Base-by-base conservation (phyloP, 2,113 vertebrate species). In the Alethe diademata region DNA sequence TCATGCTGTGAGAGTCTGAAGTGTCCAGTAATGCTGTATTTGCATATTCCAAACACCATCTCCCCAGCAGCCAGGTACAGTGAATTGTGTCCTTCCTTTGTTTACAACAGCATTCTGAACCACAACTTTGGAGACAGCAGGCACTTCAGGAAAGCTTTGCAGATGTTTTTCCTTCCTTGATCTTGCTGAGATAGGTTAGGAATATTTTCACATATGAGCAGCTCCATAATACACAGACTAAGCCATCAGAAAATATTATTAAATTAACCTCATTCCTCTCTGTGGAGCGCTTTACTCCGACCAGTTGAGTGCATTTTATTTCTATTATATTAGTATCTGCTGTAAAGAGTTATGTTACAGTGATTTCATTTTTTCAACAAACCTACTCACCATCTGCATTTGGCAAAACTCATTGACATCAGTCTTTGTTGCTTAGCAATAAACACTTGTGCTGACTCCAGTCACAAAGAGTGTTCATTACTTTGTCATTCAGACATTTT, bases 321-420 rank as follows among this genome's bases (percentile, higher is more conserved):
- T 95, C 86, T 96, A 76, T 95, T 92, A 86, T 93, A 92, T 96
- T 96, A 91, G 94, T 95, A 91, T 61, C 64, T 36, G 35, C 95
- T 96, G 60, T 78, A 93, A 97, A 96, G 87, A 91, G 92, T 97
- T 96, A 75, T 88, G 96, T 93, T 95, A 92, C 94, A 96, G 73
- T 86, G 80, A 96, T 95, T 97, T 97, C 93, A 92, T 96, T 95
- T 97, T 97, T 98, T 97, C 91, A 97, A 86, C 93, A 97, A 97
- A 97, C 95, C 97, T 97, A 97, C 97, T 97, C 97, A 97, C 97
- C 97, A 98, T 97, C 97, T 98, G 97, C 93, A 97, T 97, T 98
- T 97, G 97, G 95, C 94, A 97, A 97, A 97, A 95, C 83, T 97
- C 75, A 3, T 97, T 96, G 95, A 98, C 96, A 97, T 93, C 93